phyloP scores from a whole-genome alignment of 2,113 vertebrate genomes.

The Mormyrus iriodes region DNA sequence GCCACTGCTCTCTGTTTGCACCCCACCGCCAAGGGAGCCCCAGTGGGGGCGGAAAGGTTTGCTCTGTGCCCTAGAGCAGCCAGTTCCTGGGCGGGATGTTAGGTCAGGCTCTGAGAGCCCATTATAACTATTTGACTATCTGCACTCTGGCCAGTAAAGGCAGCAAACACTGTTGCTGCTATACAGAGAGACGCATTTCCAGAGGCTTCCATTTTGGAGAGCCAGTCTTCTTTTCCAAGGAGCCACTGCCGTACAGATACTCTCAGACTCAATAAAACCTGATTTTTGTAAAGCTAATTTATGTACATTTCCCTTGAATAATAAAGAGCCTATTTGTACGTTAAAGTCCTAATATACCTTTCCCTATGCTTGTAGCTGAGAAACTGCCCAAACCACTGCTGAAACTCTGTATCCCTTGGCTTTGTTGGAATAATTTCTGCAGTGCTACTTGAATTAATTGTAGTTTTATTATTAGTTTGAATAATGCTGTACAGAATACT shows the following conservation, averaged over 20 bases:
- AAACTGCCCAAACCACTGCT: too few relatives aligned
- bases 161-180: not conserved
- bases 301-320: not conserved
- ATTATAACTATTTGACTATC: not conserved
- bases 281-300: not conserved
- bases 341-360: not conserved
- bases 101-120: not conserved
- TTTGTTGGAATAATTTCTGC: not conserved
- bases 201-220: not conserved
- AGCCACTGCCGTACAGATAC: not conserved
- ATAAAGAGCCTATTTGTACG: not conserved
- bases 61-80: not conserved
- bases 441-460: not conserved
- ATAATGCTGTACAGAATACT: not conserved
- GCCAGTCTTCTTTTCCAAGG: not conserved
- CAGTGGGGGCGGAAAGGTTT: not conserved
- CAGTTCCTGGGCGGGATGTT: not conserved
- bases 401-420: not conserved
- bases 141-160: not conserved
- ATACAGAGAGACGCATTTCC: not conserved
- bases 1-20: not conserved
- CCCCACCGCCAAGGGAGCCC: not conserved
- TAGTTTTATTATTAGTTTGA: not conserved
- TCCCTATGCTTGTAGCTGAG: too few relatives aligned
- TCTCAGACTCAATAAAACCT: not conserved